These are phyloP conservation scores for Formicarius rufipectus DNA, from an alignment of 2,113 vertebrate species.

Conservation along the genomic window DNA sequence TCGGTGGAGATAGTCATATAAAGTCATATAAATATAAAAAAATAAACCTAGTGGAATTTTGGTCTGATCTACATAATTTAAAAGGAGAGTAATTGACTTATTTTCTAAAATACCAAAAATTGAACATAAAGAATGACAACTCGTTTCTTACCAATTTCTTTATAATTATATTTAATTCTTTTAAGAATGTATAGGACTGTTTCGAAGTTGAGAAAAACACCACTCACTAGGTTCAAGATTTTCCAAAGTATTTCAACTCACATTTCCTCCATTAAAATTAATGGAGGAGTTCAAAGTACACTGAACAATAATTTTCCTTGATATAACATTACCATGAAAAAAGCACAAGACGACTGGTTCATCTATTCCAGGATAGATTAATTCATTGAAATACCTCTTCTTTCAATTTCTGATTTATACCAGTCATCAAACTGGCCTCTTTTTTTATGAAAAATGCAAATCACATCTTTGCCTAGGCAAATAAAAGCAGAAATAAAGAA, in stretches of 20 bases:
- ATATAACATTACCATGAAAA: neutral
- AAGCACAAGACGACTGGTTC: neutral
- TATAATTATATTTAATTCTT: neutral
- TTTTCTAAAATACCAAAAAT: neutral
- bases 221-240: neutral
- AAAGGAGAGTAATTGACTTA: neutral
- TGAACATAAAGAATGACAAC: neutral
- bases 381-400: neutral
- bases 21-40: neutral
- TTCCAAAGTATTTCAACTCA: neutral
- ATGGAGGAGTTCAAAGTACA: neutral
- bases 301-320: neutral
- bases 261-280: neutral
- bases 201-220: neutral
- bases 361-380: neutral
- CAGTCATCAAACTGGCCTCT: neutral
- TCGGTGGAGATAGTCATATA: neutral
- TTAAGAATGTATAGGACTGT: neutral
- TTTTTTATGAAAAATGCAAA: neutral
- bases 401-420: neutral
- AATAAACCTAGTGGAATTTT: neutral
- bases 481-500: neutral
- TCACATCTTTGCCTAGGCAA: neutral
- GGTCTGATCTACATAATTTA: neutral
- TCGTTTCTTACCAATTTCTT: neutral